These are phyloP conservation scores for Pagetopsis macropterus DNA, from an alignment of 2,797 vertebrate species.

Conservation along the genomic window DNA sequence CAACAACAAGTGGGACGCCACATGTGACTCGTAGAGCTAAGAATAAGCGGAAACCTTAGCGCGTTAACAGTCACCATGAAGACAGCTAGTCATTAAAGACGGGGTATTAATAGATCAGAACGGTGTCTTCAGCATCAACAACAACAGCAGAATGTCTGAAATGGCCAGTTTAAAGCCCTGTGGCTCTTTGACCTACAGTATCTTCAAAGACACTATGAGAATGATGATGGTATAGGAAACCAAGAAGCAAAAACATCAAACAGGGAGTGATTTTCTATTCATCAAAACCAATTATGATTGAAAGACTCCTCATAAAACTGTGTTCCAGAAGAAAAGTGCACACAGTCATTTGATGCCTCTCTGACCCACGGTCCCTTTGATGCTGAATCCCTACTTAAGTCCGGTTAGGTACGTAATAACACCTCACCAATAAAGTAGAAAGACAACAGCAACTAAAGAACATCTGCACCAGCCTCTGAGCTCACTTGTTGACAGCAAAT, in stretches of 20 bases:
- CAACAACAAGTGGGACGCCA: conserved; percentile 74
- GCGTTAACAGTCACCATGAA: conserved; percentile 77
- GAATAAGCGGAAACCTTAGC: conserved; percentile 84
- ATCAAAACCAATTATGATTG: conserved; percentile 56
- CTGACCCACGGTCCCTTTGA: conserved; percentile 44
- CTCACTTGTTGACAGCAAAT: conserved; percentile 38
- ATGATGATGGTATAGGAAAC: conserved; percentile 40
- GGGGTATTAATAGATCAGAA: conserved; percentile 78
- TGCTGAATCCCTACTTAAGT: conserved; percentile 19
- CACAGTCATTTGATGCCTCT: conserved; percentile 57
- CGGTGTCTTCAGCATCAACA: conserved; percentile 77
- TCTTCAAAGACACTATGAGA: conserved; percentile 46
- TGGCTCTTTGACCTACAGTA: conserved; percentile 37
- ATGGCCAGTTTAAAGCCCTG: conserved; percentile 32
- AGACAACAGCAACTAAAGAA: conserved; percentile 44
- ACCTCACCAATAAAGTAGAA: conserved; percentile 50
- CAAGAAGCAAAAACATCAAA: conserved; percentile 60
- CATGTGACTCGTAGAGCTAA: conserved; percentile 82
- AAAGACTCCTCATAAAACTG: conserved; percentile 54
- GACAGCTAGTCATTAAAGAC: conserved; percentile 79
- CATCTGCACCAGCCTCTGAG: conserved; percentile 39
- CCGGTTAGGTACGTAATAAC: conserved; percentile 52
- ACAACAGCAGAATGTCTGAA: conserved; percentile 64
- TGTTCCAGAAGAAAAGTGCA: conserved; percentile 48
- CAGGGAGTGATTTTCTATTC: conserved; percentile 32